Conservation (phyloP, 2,888 invertebrate genomes). For the Heliconius ismenius region DNA sequence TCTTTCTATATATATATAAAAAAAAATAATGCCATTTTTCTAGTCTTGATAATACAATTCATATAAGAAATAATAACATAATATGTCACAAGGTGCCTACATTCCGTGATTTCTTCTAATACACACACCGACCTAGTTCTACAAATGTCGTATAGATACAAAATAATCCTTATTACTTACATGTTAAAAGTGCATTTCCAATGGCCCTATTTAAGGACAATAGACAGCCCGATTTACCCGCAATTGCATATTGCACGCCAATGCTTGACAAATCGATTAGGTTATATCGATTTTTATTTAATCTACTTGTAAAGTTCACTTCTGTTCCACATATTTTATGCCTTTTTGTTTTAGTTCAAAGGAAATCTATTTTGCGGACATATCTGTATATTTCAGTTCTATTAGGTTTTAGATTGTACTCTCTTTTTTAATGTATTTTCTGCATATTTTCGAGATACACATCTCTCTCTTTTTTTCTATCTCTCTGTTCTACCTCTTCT, state of each 20-base stretch:
- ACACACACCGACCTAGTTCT: conserved; percentile 48
- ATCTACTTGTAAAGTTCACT: conserved; percentile 15
- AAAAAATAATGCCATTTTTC: neutral
- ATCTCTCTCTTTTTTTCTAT: too few relatives aligned
- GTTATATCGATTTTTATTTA: conserved; percentile 23
- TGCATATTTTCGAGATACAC: too few relatives aligned
- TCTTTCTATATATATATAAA: neutral
- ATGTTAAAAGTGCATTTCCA: neutral
- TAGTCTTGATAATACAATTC: neutral
- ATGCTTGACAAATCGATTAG: conserved; percentile 36
- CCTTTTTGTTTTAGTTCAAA: neutral
- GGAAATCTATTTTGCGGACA: neutral
- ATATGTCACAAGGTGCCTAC: conserved; percentile 33
- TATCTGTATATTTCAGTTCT: neutral
- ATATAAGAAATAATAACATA: neutral
- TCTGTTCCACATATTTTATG: conserved; percentile 2
- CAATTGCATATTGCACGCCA: conserved; percentile 58
- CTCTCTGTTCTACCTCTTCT: too few relatives aligned
- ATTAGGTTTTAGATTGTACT: neutral
- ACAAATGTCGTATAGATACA: neutral
- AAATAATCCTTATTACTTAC: neutral
- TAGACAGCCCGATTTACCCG: conserved; percentile 53
- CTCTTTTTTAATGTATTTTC: too few relatives aligned
- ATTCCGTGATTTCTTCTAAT: conserved; percentile 56
- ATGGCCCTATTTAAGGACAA: neutral